Conservation (phyloP, 2,888 invertebrate species). For the Automeris io region DNA sequence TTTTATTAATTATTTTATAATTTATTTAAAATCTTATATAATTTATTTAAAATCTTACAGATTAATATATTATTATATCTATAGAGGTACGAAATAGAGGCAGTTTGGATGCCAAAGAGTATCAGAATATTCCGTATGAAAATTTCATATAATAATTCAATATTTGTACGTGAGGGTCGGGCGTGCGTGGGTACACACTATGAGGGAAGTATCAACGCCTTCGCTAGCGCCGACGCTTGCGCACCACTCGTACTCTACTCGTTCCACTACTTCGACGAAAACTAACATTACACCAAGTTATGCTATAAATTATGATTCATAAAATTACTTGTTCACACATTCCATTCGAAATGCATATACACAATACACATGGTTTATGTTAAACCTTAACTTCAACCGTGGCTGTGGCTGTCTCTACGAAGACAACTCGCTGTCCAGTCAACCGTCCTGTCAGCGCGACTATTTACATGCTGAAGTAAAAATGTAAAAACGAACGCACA, state of each 20-base stretch:
- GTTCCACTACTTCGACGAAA: background rate
- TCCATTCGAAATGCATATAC: slow-evolving; percentile 5
- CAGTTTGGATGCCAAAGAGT: slow-evolving; percentile 19
- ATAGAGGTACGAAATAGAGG: slow-evolving; percentile 21
- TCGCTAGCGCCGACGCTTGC: no score
- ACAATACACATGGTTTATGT: slow-evolving; percentile 4
- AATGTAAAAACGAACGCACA: no score
- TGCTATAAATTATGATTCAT: slow-evolving; percentile 1
- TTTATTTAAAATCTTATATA: no score
- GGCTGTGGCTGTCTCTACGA: slow-evolving; percentile 2
- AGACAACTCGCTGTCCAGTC: slow-evolving; percentile 5
- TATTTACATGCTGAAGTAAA: no score
- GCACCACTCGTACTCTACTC: background rate
- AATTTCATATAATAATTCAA: no score
- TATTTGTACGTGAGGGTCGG: no score
- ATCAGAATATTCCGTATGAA: slow-evolving; percentile 13
- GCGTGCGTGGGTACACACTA: no score
- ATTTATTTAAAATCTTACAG: background rate
- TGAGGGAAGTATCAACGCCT: no score
- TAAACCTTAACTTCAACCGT: background rate
- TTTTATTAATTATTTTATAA: no score
- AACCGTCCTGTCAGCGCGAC: no score
- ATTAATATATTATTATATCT: slow-evolving; percentile 15
- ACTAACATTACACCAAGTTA: background rate
- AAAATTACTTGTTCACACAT: background rate